Evolutionary conservation across 1,140 invertebrate genomes (phyloP).

Genomic region (Drosophila bocqueti): DNA sequence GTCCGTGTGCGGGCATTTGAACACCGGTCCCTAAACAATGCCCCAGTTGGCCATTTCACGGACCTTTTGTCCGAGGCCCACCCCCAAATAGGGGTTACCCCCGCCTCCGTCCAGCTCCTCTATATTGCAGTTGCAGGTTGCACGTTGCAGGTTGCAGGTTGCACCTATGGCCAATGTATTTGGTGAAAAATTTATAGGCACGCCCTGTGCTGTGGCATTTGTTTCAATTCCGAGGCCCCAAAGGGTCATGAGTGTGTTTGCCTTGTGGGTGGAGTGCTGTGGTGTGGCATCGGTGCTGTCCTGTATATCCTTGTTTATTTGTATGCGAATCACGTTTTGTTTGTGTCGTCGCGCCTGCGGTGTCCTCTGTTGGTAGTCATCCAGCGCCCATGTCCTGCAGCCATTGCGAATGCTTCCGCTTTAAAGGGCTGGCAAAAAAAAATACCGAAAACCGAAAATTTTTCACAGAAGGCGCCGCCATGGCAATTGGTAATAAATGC

Average conservation of each 20-base stretch:
- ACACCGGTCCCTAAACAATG: conserved; percentile 61
- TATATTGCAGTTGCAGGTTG: conserved; percentile 41
- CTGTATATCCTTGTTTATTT: conserved; percentile 67
- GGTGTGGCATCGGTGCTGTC: not conserved
- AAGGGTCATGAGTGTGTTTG: conserved; percentile 32
- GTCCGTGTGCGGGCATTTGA: conserved; percentile 62
- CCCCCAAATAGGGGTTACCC: conserved; percentile 10
- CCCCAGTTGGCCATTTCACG: conserved; percentile 73
- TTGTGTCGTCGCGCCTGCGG: conserved; percentile 82
- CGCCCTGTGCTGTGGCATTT: conserved; percentile 73
- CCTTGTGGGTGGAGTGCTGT: conserved; percentile 4
- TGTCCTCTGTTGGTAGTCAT: conserved; percentile 28
- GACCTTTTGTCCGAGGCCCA: conserved; percentile 39
- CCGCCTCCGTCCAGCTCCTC: conserved; percentile 8
- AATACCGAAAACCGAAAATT: conserved; percentile 23
- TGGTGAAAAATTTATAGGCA: conserved; percentile 82
- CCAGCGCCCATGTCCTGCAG: conserved; percentile 41
- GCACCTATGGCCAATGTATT: conserved; percentile 74
- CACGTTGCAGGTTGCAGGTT: conserved; percentile 25
- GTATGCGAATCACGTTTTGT: conserved; percentile 80
- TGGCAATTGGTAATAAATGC: conserved; percentile 80
- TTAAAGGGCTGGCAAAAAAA: conserved; percentile 54
- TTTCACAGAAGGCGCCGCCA: conserved; percentile 59
- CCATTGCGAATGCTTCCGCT: conserved; percentile 69
- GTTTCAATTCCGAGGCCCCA: conserved; percentile 71